Base-by-base conservation (phyloP, 2,888 invertebrate species). In the Dromius quadrimaculatus region DNA sequence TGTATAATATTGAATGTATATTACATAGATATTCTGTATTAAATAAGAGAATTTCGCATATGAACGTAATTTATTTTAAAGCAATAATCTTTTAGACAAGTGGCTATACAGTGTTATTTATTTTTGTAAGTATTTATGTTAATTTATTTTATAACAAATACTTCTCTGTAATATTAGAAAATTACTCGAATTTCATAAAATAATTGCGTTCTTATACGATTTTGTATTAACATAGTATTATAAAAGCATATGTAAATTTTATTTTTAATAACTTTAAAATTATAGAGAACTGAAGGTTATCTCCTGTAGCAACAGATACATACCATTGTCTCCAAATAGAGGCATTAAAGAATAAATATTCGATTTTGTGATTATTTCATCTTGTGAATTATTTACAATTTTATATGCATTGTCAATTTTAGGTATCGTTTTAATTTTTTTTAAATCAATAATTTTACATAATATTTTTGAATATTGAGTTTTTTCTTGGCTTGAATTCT, bases 181-280 rank as follows among this genome's bases (percentile, higher is more conserved):
- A 11, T 54, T 41, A 11, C 13, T 54, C 13, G 15, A 28, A 28
- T 28, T 47, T 28, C 13, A 15, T 28, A 11, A 54, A 54, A 54
- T 54, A 54, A 54, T 54, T 54, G 50, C 50, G 50, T 54, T 54
- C 50, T 54, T 54, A 54, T 54, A 54, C 50, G 50, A 54, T 54
- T 54, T 54, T 54, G 50, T 54, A 54, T 54, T 54, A 54, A 54
- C 32, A 54, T 54, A 54, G 50, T 54, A 54, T 54, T 54, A 54
- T 54, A 28, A 54, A 54, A 54, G 50, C 28, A 54, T 28, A 28
- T 54, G 50, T 54, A 54, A 54, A 54, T 54, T 50, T 54, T 54
- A 54, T 54, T 54, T 54, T 54, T 54, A 54, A 54, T 54, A 54
- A 54, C 50, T 54, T 32, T 54, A 54, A 54, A 54, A 28, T 54